These are phyloP conservation scores for Saguinus imperator DNA, from an alignment of 2,113 vertebrate genomes.

Conservation along the genomic window DNA sequence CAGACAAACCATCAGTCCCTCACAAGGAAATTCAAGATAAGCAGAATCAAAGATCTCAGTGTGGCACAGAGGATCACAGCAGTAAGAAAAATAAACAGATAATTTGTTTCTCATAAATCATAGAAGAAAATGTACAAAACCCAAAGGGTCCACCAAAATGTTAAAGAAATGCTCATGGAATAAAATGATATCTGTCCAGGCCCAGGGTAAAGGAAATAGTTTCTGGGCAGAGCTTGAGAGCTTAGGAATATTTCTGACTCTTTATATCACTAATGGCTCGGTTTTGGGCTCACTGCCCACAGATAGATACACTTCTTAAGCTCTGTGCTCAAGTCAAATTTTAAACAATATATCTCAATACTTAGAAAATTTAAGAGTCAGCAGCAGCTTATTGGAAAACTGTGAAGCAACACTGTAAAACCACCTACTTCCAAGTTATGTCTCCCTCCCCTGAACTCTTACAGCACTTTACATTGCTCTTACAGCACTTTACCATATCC, in stretches of 20 bases:
- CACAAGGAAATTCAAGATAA: background rate
- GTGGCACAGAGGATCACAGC: background rate
- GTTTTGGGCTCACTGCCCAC: slow-evolving; percentile 9
- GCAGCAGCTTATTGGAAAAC: slow-evolving; percentile 51
- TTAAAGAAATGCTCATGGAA: background rate
- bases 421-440: slow-evolving; percentile 12
- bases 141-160: background rate
- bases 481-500: background rate
- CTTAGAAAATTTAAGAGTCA: slow-evolving; percentile 40
- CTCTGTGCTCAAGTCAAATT: slow-evolving; percentile 18
- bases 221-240: background rate
- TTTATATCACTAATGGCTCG: background rate
- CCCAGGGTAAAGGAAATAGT: too few species aligned
- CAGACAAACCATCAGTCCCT: slow-evolving; percentile 13
- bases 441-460: background rate
- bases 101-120: background rate
- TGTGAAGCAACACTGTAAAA: slow-evolving; percentile 6
- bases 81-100: slow-evolving; percentile 19
- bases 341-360: slow-evolving; percentile 55
- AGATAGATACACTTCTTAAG: slow-evolving; percentile 25
- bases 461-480: background rate
- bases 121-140: background rate
- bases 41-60: slow-evolving; percentile 20
- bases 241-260: background rate
- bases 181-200: background rate